Percentiles rank a stretch among this genome's conserved stretches.
Conservation (phyloP, 2,797 vertebrate species). For the Sebastes alutus region DNA sequence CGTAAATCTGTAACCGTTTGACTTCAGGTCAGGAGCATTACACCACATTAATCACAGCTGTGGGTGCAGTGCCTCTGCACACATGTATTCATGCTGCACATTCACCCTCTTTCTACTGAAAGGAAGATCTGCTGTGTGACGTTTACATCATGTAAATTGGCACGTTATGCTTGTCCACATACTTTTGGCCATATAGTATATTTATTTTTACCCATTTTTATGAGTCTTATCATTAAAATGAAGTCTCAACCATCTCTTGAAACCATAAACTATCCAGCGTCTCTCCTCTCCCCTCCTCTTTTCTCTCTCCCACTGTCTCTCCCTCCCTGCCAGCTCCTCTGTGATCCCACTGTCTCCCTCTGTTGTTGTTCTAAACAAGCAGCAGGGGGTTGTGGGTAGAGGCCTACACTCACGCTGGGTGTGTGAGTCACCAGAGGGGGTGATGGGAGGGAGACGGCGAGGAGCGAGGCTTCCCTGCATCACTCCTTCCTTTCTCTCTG, state of each 20-base stretch:
- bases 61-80: background rate
- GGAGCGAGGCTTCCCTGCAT: constrained; percentile 25
- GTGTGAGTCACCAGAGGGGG: constrained; percentile 71
- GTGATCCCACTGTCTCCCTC: constrained; percentile 78
- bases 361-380: constrained; percentile 83
- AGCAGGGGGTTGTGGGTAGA: constrained; percentile 82
- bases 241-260: background rate
- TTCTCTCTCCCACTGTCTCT: constrained; percentile 59
- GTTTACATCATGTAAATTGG: background rate
- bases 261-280: background rate
- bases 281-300: constrained; percentile 30
- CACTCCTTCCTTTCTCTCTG: background rate
- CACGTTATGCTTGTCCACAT: background rate
- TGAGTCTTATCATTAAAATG: background rate
- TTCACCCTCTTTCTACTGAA: no score
- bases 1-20: background rate
- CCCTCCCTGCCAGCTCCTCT: constrained; percentile 58
- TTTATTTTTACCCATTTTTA: background rate
- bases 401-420: constrained; percentile 74
- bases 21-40: background rate
- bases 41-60: background rate
- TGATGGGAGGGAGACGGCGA: background rate
- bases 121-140: background rate
- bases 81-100: background rate
- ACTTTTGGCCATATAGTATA: background rate